Evolutionary conservation across 2,113 vertebrate species (phyloP).

Genomic region (Scopus umbretta): DNA sequence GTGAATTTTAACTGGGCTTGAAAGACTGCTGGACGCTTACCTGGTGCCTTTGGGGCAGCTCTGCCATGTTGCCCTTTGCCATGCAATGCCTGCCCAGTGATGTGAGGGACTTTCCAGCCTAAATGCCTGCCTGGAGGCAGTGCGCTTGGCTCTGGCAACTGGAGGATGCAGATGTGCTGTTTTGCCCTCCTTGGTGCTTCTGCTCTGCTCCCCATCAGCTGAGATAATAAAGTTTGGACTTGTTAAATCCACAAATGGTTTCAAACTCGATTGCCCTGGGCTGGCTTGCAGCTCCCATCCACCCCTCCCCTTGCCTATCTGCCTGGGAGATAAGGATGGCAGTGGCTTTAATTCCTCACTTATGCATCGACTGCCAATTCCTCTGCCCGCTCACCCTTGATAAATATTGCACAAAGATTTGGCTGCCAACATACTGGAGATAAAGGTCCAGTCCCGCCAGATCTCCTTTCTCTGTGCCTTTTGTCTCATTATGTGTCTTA

Average conservation of each 20-base stretch:
- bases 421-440: constrained; percentile 10
- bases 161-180: background rate
- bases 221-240: constrained; percentile 6
- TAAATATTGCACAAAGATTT: constrained; percentile 34
- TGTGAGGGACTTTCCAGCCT: background rate
- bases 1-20: background rate
- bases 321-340: constrained; percentile 34
- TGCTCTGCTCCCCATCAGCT: background rate
- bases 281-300: background rate
- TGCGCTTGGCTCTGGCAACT: fast-evolving
- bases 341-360: constrained; percentile 30
- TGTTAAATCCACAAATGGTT: background rate
- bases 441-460: constrained; percentile 12
- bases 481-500: background rate
- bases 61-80: background rate
- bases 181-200: background rate
- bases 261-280: background rate
- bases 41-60: background rate
- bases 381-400: constrained; percentile 37
- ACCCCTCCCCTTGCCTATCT: background rate
- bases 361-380: constrained; percentile 15
- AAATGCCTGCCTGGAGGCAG: background rate
- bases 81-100: fast-evolving
- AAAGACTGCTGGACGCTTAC: background rate
- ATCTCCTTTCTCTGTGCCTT: background rate